Evolutionary conservation across 2,888 invertebrate species (phyloP).

Genomic region (Chrysodeixis includens): DNA sequence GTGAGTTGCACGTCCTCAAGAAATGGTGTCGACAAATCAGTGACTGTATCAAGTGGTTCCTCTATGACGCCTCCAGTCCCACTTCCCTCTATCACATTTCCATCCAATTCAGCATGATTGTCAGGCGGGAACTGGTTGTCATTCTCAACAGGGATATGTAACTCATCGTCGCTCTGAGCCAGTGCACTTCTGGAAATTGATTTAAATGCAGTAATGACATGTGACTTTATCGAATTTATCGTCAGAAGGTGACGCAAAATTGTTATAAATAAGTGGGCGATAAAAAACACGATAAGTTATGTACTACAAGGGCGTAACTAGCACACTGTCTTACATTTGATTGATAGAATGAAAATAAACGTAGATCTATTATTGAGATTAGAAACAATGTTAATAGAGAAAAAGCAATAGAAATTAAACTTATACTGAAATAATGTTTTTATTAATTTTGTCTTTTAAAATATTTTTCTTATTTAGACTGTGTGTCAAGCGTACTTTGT

Average conservation of each 20-base stretch:
- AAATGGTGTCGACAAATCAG: conserved; percentile 53
- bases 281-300: conserved; percentile 80
- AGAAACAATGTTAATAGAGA: conserved; percentile 6
- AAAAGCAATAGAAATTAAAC: not conserved
- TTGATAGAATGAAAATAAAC: conserved; percentile 52
- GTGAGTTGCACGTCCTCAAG: conserved; percentile 71
- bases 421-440: not conserved
- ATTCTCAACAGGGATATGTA: conserved; percentile 78
- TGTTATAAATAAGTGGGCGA: conserved; percentile 75
- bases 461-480: not conserved
- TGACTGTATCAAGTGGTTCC: conserved; percentile 63
- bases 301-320: conserved; percentile 76
- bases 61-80: conserved; percentile 72
- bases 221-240: conserved; percentile 81
- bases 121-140: conserved; percentile 84
- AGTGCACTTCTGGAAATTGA: conserved; percentile 64
- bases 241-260: conserved; percentile 79
- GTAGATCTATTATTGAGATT: conserved; percentile 35
- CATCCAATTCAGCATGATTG: conserved; percentile 68
- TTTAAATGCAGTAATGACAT: conserved; percentile 63
- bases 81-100: conserved; percentile 71
- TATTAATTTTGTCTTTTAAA: not conserved
- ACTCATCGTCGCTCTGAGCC: conserved; percentile 76
- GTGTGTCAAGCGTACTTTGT: not conserved
- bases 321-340: conserved; percentile 56